Conservation (phyloP, 2,888 invertebrate species). For the Omphaloscelis lunosa region DNA sequence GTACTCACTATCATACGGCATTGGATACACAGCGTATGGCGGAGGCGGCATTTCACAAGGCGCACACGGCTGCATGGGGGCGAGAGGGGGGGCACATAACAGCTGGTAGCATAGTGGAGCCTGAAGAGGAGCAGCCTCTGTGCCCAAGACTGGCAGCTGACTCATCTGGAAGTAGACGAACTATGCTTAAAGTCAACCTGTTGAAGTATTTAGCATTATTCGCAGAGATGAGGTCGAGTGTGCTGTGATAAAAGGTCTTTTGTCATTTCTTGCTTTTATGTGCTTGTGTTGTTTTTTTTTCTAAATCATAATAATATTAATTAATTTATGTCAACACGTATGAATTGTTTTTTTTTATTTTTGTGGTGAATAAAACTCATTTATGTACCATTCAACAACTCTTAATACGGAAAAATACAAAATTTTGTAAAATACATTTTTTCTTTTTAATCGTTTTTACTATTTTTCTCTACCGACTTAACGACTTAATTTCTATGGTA, state of each 20-base stretch:
- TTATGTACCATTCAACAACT: background rate
- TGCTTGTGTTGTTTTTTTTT: background rate
- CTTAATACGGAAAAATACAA: background rate
- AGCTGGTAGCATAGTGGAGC: slow-evolving; percentile 87
- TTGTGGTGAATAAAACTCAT: background rate
- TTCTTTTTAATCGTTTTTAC: background rate
- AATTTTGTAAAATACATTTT: background rate
- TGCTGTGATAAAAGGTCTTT: too few species aligned
- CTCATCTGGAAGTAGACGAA: slow-evolving; percentile 80
- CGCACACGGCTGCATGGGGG: slow-evolving; percentile 82
- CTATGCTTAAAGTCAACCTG: slow-evolving; percentile 45
- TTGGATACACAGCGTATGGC: slow-evolving; percentile 85
- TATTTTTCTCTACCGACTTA: background rate
- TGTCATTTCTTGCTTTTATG: background rate
- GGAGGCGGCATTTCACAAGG: slow-evolving; percentile 87
- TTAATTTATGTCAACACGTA: background rate
- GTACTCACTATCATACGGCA: slow-evolving; percentile 86
- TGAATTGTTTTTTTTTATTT: background rate
- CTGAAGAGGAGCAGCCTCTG: slow-evolving; percentile 84
- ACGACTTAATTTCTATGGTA: background rate
- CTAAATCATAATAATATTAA: too few species aligned
- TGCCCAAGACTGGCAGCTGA: slow-evolving; percentile 83
- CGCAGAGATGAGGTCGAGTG: background rate
- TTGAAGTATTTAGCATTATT: slow-evolving; percentile 38
- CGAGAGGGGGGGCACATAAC: slow-evolving; percentile 85